A percentile compares a stretch with the other conserved stretches of the same genome.
Conservation (phyloP, 2,888 invertebrate species). For the Phyllotreta cruciferae region DNA sequence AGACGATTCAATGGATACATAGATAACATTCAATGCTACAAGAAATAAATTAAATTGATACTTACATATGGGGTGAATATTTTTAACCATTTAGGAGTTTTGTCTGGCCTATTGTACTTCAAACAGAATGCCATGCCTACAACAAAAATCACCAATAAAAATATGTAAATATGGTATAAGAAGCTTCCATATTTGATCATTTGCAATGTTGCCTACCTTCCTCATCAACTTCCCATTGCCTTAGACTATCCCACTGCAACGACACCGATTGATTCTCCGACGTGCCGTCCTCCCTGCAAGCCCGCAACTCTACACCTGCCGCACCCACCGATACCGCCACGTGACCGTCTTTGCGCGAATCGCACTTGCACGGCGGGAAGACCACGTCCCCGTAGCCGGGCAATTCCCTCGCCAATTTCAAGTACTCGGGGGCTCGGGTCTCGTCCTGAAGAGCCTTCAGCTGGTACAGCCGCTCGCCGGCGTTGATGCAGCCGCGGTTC, state of each 20-base stretch:
- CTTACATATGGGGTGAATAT: constrained; percentile 89
- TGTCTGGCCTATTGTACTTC: constrained; percentile 82
- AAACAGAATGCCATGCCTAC: constrained; percentile 83
- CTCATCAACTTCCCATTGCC: constrained; percentile 89
- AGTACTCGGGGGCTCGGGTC: constrained; percentile 84
- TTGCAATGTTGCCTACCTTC: constrained; percentile 63
- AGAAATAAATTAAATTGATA: constrained; percentile 55
- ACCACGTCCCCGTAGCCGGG: constrained; percentile 94
- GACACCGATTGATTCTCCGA: constrained; percentile 79
- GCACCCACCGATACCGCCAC: constrained; percentile 68
- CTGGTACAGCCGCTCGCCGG: constrained; percentile 92
- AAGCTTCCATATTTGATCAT: background rate
- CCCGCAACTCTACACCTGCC: constrained; percentile 76
- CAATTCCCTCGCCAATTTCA: constrained; percentile 82
- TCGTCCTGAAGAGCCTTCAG: constrained; percentile 94
- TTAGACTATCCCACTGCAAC: constrained; percentile 83
- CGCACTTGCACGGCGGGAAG: constrained; percentile 94
- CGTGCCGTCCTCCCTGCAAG: constrained; percentile 83
- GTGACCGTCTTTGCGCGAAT: constrained; percentile 87
- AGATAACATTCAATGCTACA: too few relatives aligned
- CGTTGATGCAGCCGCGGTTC: constrained; percentile 88
- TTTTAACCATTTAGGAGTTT: constrained; percentile 83
- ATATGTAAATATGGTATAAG: too few relatives aligned
- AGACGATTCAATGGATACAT: too few relatives aligned
- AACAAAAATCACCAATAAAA: background rate